Percentiles rank a stretch among this genome's conserved stretches.
phyloP scores from a whole-genome alignment of 2,113 vertebrate species.

The Hemiscyllium ocellatum region DNA sequence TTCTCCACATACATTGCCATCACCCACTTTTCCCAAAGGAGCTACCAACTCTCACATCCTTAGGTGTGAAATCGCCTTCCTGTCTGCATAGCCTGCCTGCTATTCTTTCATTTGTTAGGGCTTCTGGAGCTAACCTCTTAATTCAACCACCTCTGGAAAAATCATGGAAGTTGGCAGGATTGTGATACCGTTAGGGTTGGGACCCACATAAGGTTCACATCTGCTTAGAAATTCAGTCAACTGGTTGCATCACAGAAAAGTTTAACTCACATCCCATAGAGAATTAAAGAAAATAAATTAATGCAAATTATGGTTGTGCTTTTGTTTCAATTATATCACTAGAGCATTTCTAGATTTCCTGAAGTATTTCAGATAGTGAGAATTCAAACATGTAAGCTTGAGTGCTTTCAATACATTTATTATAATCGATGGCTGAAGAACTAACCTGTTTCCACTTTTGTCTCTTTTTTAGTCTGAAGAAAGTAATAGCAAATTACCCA shows the following conservation, averaged over 20 bases:
- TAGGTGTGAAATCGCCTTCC: background rate
- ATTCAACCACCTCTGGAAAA: background rate
- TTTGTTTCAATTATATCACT: background rate
- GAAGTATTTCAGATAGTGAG: background rate
- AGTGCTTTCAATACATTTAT: background rate
- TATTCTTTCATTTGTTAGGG: background rate
- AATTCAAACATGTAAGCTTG: background rate
- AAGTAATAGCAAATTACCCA: conserved; percentile 49
- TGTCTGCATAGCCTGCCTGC: background rate
- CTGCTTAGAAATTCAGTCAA: background rate
- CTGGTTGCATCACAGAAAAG: background rate
- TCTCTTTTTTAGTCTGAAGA: conserved; percentile 53
- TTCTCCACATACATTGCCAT: background rate
- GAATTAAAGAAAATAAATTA: background rate
- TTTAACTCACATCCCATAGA: background rate
- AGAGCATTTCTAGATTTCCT: background rate
- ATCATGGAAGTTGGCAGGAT: background rate
- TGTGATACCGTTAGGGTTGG: background rate
- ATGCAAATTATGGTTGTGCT: background rate
- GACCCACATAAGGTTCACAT: background rate
- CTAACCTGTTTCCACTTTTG: background rate
- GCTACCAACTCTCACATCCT: no score
- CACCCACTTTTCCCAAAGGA: background rate
- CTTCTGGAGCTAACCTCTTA: background rate
- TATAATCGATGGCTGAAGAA: background rate